Evolutionary conservation across 2,888 invertebrate genomes (phyloP), one percentile per base, ranked within the genome.

Genomic region (Acronicta alni): DNA sequence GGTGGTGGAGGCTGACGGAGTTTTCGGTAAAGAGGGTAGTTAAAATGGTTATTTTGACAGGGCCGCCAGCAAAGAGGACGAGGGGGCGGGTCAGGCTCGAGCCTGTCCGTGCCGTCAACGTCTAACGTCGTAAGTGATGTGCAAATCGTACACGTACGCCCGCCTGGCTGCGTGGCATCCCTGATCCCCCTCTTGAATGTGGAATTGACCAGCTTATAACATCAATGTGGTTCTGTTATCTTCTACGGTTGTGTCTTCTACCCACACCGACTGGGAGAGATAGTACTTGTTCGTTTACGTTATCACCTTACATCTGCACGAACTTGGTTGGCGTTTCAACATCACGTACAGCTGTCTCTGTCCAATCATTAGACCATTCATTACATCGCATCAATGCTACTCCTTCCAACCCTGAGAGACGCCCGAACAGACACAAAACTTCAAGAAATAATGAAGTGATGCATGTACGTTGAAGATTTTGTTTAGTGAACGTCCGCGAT

Each of bases 91-190:
- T 96, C 96, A 95, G 97, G 97, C 95, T 97, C 97, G 95, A 97
- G 97, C 95, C 96, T 97, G 92, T 97, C 97, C 94, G 97, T 97
- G 95, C 97, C 97, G 92, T 96, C 97, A 87, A 95, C 96, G 89
- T 97, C 96, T 85, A 94, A 95, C 95, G 95, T 95, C 90, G 96
- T 96, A 96, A 96, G 96, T 96, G 91, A 93, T 86, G 85, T 85
- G 77, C 80, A 82, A 73, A 82, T 72, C 61, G 62, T 69, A 66
- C 68, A 80, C 81, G 88, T 82, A 80, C 79, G 83, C 82, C 85
- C 82, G 83, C 84, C 83, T 86, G 85, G 85, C 87, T 84, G 85
- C 87, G 87, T 85, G 78, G 57, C 73, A 80, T 83, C 53, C 86
- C 87, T 75, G 73, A 85, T 80, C 83, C 86, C 84, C 83, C 80